Conservation (phyloP, 2,888 invertebrate species). For the Spialia ferax region DNA sequence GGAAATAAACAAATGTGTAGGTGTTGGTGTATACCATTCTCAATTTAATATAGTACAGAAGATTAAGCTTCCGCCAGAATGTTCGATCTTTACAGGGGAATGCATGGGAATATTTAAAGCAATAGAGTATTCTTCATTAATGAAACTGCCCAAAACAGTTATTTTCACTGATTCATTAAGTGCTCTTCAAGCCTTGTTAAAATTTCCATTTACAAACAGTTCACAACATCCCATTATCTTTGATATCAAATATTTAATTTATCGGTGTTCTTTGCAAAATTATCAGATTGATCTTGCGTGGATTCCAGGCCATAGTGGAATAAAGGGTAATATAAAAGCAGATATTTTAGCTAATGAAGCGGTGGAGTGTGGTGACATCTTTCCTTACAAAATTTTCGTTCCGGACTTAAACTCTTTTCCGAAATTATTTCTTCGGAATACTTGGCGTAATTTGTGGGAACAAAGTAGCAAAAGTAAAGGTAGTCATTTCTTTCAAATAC, state of each 20-base stretch:
- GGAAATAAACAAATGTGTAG: not conserved
- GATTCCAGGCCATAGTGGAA: not conserved
- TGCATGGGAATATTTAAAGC: not conserved
- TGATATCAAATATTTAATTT: not conserved
- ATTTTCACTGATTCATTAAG: not conserved
- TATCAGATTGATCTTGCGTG: not conserved
- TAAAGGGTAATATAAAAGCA: not conserved
- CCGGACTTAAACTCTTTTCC: not conserved
- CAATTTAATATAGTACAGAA: slow-evolving; percentile 11
- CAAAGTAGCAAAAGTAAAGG: not conserved
- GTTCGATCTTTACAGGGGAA: slow-evolving; percentile 33
- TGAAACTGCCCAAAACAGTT: not conserved
- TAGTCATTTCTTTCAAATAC: not conserved
- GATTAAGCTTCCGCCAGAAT: slow-evolving; percentile 45
- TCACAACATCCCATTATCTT: not conserved
- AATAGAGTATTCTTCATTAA: not conserved
- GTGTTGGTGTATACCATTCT: slow-evolving; percentile 7
- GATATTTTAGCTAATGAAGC: not conserved
- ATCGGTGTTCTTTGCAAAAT: not conserved
- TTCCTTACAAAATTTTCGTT: not conserved
- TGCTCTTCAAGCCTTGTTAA: not conserved
- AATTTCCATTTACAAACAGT: not conserved
- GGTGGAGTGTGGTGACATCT: slow-evolving; percentile 1
- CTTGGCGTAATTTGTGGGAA: not conserved
- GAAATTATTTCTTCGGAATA: not conserved